A percentile compares a stretch with the other conserved stretches of the same genome.
These are phyloP conservation scores for Oplegnathus fasciatus DNA, from an alignment of 2,113 vertebrate genomes.

Conservation along the genomic window DNA sequence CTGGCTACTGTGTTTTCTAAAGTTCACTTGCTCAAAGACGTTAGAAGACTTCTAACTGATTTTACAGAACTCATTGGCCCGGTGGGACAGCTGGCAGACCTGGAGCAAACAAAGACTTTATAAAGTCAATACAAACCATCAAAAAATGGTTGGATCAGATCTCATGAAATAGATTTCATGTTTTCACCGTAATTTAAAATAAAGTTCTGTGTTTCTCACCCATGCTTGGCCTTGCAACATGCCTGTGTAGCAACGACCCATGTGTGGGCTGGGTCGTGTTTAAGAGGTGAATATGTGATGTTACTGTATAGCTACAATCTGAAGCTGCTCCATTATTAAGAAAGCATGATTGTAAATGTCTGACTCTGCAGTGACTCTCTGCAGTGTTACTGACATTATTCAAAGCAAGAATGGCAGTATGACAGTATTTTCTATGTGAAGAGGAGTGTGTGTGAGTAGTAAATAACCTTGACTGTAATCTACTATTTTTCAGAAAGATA, in stretches of 20 bases:
- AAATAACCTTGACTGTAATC: constrained; percentile 8
- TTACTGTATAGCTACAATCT: no score
- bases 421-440: background rate
- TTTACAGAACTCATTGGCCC: no score
- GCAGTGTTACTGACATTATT: background rate
- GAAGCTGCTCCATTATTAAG: no score
- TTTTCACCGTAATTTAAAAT: background rate
- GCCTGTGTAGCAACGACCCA: background rate
- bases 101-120: background rate
- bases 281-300: background rate
- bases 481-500: background rate
- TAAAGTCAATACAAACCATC: background rate
- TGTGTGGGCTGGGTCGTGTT: no score
- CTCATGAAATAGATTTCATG: background rate
- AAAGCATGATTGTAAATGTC: background rate
- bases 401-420: background rate
- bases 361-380: background rate
- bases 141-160: background rate
- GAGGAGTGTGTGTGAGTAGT: background rate
- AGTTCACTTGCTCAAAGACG: no score
- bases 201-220: no score
- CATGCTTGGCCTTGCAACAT: background rate
- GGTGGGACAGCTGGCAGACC: no score
- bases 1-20: background rate
- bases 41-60: no score